Conservation (phyloP, 2,113 vertebrate species). For the Agapornis roseicollis region DNA sequence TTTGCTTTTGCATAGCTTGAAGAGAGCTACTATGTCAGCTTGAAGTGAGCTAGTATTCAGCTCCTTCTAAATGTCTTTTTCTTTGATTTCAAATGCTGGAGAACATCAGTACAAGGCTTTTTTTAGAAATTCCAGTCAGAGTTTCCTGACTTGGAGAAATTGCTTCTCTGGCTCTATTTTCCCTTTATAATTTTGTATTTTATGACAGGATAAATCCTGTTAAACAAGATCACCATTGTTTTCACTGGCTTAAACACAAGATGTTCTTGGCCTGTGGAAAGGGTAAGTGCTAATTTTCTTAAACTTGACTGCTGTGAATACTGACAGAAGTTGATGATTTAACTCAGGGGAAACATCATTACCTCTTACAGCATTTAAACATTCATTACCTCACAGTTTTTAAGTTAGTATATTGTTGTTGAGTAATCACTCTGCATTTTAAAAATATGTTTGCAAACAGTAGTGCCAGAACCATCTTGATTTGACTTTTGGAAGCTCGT, state of each 20-base stretch:
- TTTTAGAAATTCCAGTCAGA: background rate
- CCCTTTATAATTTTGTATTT: background rate
- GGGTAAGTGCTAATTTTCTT: background rate
- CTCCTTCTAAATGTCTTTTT: background rate
- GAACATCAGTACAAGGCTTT: background rate
- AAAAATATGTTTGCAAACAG: background rate
- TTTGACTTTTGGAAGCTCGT: background rate
- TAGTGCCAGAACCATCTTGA: background rate
- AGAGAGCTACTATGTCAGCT: background rate
- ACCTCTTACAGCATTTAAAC: background rate
- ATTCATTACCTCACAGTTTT: background rate
- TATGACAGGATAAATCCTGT: background rate
- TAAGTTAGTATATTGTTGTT: background rate
- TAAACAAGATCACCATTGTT: background rate
- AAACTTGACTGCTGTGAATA: background rate
- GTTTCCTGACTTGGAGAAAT: background rate
- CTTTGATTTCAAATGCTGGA: background rate
- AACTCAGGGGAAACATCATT: background rate
- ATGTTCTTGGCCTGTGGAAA: background rate
- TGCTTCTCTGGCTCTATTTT: background rate
- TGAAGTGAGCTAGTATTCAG: background rate
- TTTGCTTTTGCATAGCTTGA: background rate
- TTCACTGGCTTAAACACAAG: background rate
- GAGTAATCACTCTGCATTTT: background rate
- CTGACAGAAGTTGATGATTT: background rate